A percentile compares a stretch with the other conserved stretches of the same genome.
phyloP scores from a whole-genome alignment of 2,797 vertebrate genomes.

The Typhlichthys eigenmanni region DNA sequence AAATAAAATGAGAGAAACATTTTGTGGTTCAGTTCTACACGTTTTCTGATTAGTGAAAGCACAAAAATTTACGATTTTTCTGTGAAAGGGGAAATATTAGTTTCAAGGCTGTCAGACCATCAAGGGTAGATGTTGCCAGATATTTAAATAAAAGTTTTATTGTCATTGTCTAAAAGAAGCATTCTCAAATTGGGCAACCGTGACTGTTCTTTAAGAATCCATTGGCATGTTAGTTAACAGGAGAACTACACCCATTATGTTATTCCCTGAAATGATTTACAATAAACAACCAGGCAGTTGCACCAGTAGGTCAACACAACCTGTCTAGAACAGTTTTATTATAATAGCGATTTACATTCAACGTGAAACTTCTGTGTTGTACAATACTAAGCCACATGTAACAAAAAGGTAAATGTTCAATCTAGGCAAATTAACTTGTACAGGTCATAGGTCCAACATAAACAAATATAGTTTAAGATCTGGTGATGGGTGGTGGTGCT shows the following conservation, averaged over 20 bases:
- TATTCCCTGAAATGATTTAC: slow-evolving; percentile 53
- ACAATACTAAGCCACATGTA: slow-evolving; percentile 35
- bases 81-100: slow-evolving; percentile 46
- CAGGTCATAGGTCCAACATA: slow-evolving; percentile 10
- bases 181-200: slow-evolving; percentile 33
- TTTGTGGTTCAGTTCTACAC: slow-evolving; percentile 57
- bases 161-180: slow-evolving; percentile 46
- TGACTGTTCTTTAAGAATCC: neutral
- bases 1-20: slow-evolving; percentile 61
- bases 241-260: slow-evolving; percentile 7
- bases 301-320: slow-evolving; percentile 40
- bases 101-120: slow-evolving; percentile 48
- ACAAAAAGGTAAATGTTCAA: slow-evolving; percentile 42
- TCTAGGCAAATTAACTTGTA: slow-evolving; percentile 20
- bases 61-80: slow-evolving; percentile 58
- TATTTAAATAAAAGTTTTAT: slow-evolving; percentile 38
- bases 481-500: neutral
- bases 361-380: slow-evolving; percentile 54
- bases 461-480: neutral
- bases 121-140: slow-evolving; percentile 31
- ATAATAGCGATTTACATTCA: slow-evolving; percentile 70
- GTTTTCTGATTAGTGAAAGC: slow-evolving; percentile 65
- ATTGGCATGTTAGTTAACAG: neutral
- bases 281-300: slow-evolving; percentile 54
- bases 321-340: slow-evolving; percentile 40